Base-by-base conservation (phyloP, 2,797 vertebrate genomes). In the Galaxias olidus region DNA sequence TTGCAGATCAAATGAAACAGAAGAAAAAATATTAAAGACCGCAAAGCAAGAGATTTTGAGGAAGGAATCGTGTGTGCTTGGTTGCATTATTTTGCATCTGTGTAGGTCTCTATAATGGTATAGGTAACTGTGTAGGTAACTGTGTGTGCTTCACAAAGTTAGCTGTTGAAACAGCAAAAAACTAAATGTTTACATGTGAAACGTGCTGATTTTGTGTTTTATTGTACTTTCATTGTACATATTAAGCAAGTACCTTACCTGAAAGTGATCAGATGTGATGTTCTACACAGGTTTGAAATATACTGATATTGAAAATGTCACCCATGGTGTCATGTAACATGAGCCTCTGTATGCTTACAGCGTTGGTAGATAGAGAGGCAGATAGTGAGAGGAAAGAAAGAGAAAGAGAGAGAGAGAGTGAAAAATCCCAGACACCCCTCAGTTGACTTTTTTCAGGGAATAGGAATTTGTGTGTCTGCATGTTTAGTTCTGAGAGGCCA, bases 1-100 rank as follows among this genome's bases (percentile, higher is more conserved):
- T 85, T 76, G 78, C 64, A 84, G 84, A 89, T 87, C 84, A 90
- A 89, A 91, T 83, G 78, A 88, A 84, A 88, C 67, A 69, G 51
- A 68, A 73, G 63, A 15, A 48, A 73, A 81, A 56, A 59, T 73
- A 81, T 82, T 78, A 80, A 74, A 77, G 73, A 82, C 79, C 74
- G 75, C 73, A 77, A 73, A 81, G 72, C 18, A 58, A 62, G 50
- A 69, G 56, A 67, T 0, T 15, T 11, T 30, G 45, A 46, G 14
- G 50, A 10, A 30, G 14, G 30, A 15, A 47, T 13, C 11, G 48
- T 41, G 9, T 44, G 67, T 11, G 41, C n/a, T 4, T 17, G 7
- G 8, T 18, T 57, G 41, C 11, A 19, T 30, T 41, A 53, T 45
- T 52, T 53, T 19, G 47, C n/a, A 1, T 44, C 9, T 45, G 18